Percentiles rank a stretch among this genome's conserved stretches.
Conservation (phyloP, 2,797 vertebrate genomes). For the Coccyzus lansbergi region DNA sequence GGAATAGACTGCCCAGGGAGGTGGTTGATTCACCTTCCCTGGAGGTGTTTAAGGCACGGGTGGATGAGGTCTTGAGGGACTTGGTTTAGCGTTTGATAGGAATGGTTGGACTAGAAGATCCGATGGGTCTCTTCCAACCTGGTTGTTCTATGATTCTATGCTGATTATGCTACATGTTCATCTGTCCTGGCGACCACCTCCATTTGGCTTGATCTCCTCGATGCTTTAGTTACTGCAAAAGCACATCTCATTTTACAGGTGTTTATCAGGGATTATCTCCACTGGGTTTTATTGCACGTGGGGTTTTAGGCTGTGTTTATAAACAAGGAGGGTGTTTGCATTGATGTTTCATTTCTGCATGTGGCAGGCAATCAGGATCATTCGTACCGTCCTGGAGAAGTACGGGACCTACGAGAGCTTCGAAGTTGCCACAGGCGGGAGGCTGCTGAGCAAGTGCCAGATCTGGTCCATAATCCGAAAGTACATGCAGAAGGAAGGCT, state of each 20-base stretch:
- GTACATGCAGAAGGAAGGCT: constrained; percentile 97
- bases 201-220: background rate
- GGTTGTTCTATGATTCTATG: no score
- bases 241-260: rapidly evolving
- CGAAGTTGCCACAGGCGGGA: constrained; percentile 89
- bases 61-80: no score
- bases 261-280: rapidly evolving
- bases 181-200: background rate
- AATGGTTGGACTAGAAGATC: no score
- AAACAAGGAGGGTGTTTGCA: background rate
- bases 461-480: constrained; percentile 92
- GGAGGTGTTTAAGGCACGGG: no score
- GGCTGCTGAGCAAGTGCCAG: constrained; percentile 89
- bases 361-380: constrained; percentile 89
- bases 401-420: constrained; percentile 93
- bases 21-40: no score
- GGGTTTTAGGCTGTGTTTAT: background rate
- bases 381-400: constrained; percentile 89
- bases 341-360: background rate
- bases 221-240: background rate
- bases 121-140: no score
- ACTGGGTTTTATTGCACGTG: rapidly evolving
- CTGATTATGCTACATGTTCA: rapidly evolving
- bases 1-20: no score
- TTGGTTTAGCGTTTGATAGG: no score